Conservation (phyloP, 2,888 invertebrate genomes). For the Rhaphigaster nebulosa region DNA sequence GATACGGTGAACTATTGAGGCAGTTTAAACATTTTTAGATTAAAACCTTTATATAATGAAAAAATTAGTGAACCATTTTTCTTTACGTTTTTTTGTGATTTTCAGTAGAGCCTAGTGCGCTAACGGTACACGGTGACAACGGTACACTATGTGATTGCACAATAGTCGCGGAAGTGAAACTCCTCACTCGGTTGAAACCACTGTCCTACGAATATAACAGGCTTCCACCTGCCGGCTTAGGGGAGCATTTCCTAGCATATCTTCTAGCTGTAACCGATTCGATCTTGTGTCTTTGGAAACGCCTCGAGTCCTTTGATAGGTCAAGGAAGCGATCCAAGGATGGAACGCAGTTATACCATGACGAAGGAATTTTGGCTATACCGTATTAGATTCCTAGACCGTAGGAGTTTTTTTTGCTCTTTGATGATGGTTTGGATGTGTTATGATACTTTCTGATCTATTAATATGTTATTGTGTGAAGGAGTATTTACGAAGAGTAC, state of each 20-base stretch:
- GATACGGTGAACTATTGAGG: too few species aligned
- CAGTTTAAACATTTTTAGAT: too few species aligned
- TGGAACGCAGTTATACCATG: background rate
- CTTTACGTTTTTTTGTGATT: background rate
- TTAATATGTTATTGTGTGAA: background rate
- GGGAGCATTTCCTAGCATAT: background rate
- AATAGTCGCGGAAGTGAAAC: background rate
- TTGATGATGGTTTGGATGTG: too few species aligned
- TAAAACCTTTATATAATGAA: too few species aligned
- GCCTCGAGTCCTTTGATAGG: background rate
- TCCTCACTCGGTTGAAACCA: background rate
- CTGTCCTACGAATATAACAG: background rate
- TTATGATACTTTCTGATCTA: background rate
- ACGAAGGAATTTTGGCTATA: background rate
- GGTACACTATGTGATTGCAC: constrained; percentile 8
- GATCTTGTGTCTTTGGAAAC: background rate
- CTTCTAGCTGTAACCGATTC: background rate
- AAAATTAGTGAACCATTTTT: too few species aligned
- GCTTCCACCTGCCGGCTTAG: background rate
- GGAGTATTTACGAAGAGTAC: too few species aligned
- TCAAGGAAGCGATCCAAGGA: background rate
- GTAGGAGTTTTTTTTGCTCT: too few species aligned
- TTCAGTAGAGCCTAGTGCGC: background rate
- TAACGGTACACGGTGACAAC: background rate
- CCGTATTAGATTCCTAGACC: background rate